phyloP scores from a whole-genome alignment of 2,888 invertebrate species.

The Sipha maydis region DNA sequence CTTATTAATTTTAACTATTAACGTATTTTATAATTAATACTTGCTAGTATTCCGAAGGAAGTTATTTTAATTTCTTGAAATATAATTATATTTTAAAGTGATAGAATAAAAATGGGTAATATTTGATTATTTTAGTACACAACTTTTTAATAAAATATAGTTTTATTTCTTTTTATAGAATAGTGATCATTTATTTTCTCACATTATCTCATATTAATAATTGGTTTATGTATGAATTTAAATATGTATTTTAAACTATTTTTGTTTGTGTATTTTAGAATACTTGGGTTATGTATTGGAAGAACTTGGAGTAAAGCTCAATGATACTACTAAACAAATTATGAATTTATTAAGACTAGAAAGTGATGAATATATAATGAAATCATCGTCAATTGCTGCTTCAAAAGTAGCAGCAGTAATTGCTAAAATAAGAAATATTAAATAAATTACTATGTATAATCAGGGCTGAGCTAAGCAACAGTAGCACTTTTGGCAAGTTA shows the following conservation, averaged over 20 bases:
- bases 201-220: not conserved
- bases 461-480: too few relatives aligned
- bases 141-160: too few relatives aligned
- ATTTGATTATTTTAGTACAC: too few relatives aligned
- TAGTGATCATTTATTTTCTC: too few relatives aligned
- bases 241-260: slow-evolving; percentile 10
- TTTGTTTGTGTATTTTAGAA: slow-evolving; percentile 70
- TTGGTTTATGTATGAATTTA: not conserved
- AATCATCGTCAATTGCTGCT: slow-evolving; percentile 69
- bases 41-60: too few relatives aligned
- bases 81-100: too few relatives aligned
- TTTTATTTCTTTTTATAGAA: too few relatives aligned
- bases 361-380: slow-evolving; percentile 75
- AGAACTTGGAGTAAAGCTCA: slow-evolving; percentile 80
- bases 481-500: too few relatives aligned
- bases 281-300: slow-evolving; percentile 85
- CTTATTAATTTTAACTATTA: too few relatives aligned
- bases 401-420: slow-evolving; percentile 80
- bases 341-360: slow-evolving; percentile 75
- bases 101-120: too few relatives aligned
- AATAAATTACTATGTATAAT: slow-evolving; percentile 65
- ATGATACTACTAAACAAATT: slow-evolving; percentile 76
- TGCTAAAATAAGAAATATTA: slow-evolving; percentile 80
- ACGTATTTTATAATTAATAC: too few relatives aligned
- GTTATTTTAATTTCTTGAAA: too few relatives aligned